A percentile compares a stretch with the other conserved stretches of the same genome.
Evolutionary conservation across 2,888 invertebrate genomes (phyloP).

Genomic region (Xestobium rufovillosum): DNA sequence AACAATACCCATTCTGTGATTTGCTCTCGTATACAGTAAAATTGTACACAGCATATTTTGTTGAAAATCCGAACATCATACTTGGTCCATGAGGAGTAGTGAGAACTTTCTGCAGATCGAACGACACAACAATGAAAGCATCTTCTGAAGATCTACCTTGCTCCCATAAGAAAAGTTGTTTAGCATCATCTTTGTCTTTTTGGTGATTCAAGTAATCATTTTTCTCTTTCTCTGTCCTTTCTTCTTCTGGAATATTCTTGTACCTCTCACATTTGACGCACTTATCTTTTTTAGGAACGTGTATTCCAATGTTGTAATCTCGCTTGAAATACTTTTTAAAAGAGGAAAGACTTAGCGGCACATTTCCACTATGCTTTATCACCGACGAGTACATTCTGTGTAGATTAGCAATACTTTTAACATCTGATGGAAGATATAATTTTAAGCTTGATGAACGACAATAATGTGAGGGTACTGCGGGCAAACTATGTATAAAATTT

Average conservation of each 20-base stretch:
- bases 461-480: constrained; percentile 14
- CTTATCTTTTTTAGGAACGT: constrained; percentile 20
- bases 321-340: constrained; percentile 12
- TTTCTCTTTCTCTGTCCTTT: constrained; percentile 9
- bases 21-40: constrained; percentile 28
- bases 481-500: constrained; percentile 13
- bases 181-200: constrained; percentile 14
- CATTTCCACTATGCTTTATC: constrained; percentile 8
- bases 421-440: constrained; percentile 15
- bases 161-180: constrained; percentile 9
- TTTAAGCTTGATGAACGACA: constrained; percentile 14
- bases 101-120: constrained; percentile 25
- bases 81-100: constrained; percentile 25
- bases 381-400: constrained; percentile 10
- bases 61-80: constrained; percentile 24
- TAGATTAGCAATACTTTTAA: constrained; percentile 12
- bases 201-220: constrained; percentile 13
- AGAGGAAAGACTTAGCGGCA: constrained; percentile 9
- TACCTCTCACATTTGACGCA: constrained; percentile 16
- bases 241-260: constrained; percentile 13
- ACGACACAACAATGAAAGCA: constrained; percentile 16
- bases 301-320: constrained; percentile 19
- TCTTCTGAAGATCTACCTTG: constrained; percentile 14
- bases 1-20: constrained; percentile 25
- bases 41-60: constrained; percentile 30